Evolutionary conservation across 1,140 invertebrate genomes (phyloP).

Genomic region (Lamellibrachia luymesi): DNA sequence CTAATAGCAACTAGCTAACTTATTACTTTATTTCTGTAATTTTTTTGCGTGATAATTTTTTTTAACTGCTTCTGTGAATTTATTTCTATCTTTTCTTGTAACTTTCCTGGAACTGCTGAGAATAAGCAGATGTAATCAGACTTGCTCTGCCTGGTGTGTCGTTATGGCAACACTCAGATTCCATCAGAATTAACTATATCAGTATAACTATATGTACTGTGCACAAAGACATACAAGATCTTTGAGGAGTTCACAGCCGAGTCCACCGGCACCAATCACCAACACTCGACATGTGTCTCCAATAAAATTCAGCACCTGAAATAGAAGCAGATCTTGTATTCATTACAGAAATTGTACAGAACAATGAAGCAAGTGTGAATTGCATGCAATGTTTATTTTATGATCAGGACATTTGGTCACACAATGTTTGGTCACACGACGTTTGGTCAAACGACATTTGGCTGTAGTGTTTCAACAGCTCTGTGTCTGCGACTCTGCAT

Average conservation of each 20-base stretch:
- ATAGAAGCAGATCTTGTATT: constrained; percentile 27
- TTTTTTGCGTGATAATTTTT: too few relatives aligned
- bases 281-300: constrained; percentile 81
- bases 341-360: neutral
- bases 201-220: neutral
- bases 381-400: neutral
- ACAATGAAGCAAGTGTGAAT: neutral
- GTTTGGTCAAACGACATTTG: neutral
- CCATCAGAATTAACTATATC: neutral
- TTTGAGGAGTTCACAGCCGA: constrained; percentile 97
- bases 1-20: too few relatives aligned
- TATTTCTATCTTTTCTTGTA: neutral
- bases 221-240: constrained; percentile 66
- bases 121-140: neutral
- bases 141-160: neutral
- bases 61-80: too few relatives aligned
- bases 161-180: too few relatives aligned
- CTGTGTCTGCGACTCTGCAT: neutral
- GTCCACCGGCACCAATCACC: constrained; percentile 89
- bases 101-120: neutral
- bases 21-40: too few relatives aligned
- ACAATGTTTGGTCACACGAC: neutral
- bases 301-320: constrained; percentile 75
- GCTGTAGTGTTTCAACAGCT: neutral
- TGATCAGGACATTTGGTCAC: neutral